Base-by-base conservation (phyloP, 2,113 vertebrate genomes). In the Scomber colias region DNA sequence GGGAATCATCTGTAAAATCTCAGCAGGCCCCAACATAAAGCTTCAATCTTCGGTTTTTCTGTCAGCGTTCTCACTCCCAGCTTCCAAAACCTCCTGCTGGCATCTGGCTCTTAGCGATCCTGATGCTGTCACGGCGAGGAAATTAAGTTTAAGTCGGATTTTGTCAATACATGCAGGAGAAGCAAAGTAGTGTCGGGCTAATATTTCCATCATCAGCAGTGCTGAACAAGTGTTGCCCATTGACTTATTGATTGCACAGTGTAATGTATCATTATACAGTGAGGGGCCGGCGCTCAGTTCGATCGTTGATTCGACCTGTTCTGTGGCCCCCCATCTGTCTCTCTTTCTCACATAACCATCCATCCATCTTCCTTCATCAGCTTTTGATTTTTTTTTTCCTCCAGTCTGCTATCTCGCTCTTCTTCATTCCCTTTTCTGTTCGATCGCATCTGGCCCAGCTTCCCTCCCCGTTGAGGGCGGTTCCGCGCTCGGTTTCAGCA, bases 251-350 rank as follows among this genome's bases (percentile, higher is more conserved):
- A 94, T 92, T 54, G 79, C 61, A 0, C 86, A 64, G 90, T 91
- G 82, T 93, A 89, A 92, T 89, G 82, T 93, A 85, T 93, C 93
- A 91, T 90, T 86, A 89, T 92, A 93, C 92, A 92, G 91, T 94
- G 91, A 89, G 92, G 89, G 62, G 78, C 80, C 76, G 75, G 57
- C 68, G 72, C 84, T 61, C 2, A 45, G 56, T 90, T 91, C 90
- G 85, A 92, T 93, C 80, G 81, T n/a, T 50, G 70, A n/a, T 77
- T 89, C 86, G 85, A 90, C 88, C 90, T 72, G 83, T 68, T 56
- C 78, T 9, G 21, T 87, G 89, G 89, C 86, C 90, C 75, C 60
- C 93, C 93, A 94, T 94, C 93, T 94, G 93, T 93, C 93, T 91
- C 89, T 91, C 83, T 90, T 92, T 91, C 90, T 93, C 92, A 93